Base-by-base conservation (phyloP, 2,113 vertebrate genomes). In the Gambusia affinis region DNA sequence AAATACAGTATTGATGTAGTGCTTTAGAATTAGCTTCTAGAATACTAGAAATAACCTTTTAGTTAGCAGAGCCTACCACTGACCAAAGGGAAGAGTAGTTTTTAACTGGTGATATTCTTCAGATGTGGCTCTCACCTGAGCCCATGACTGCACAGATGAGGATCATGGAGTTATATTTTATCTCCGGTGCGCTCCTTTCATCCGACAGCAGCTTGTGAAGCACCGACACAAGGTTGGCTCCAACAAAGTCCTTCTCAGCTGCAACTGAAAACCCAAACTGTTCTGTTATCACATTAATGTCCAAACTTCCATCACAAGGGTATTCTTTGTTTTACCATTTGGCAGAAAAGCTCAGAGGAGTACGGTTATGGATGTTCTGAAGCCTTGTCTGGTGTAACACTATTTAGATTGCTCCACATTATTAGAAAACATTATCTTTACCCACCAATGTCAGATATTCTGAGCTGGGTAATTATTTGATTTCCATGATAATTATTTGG, bases 81-180 rank as follows among this genome's bases (percentile, higher is more conserved):
- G 39, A 42, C 39, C 39, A 42, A 6, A 57, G 22, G 51, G 51
- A n/a, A n/a, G 22, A 31, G 1, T 7, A 39, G 11, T 1, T 47
- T 19, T 19, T 19, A 47, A 17, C 1, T 47, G 44, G 44, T 47
- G 14, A 47, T 47, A 47, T 47, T 47, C 44, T 47, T 6, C 8
- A 12, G 4, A 28, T 28, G 24, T 8, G 12, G 28, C 57, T 27
- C 77, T 70, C 84, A 98, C 97, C 97, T 87, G 98, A 99, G 72
- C 96, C 96, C 96, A 97, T 96, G 74, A 98, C 93, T 3, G 97
- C 95, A 91, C 98, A 99, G 94, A 97, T 96, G 89, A 99, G 92
- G 79, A 99, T 97, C 97, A 99, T 98, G 71, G 98, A 98, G 92
- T 99, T 99, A 81, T 99, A 99, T 78, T 99, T 99, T 76, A 99